Conservation (phyloP, 2,888 invertebrate genomes). For the Taenaris catops region DNA sequence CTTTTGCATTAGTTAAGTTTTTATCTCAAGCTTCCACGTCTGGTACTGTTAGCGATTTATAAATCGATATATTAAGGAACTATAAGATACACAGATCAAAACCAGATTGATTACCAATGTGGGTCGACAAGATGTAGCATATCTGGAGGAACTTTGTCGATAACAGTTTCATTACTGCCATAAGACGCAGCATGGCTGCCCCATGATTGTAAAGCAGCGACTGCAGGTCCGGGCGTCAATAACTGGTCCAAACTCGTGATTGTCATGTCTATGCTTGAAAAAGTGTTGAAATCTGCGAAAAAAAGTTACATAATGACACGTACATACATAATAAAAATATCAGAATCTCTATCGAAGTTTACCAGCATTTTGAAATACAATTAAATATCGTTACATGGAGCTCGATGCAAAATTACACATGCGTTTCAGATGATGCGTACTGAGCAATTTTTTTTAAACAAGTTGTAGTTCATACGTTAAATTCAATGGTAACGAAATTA, state of each 20-base stretch:
- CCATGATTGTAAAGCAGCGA: conserved; percentile 69
- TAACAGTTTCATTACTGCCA: conserved; percentile 87
- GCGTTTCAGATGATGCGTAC: neutral
- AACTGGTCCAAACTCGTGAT: conserved; percentile 58
- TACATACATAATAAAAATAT: no score
- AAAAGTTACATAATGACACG: no score
- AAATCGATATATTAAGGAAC: no score
- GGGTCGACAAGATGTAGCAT: conserved; percentile 88
- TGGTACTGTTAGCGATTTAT: no score
- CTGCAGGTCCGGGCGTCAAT: conserved; percentile 65
- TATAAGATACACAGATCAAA: no score
- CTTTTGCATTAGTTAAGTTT: no score
- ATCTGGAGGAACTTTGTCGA: conserved; percentile 88
- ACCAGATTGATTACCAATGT: conserved; percentile 89
- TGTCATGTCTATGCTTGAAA: no score
- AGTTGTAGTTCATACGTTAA: neutral
- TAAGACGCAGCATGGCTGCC: conserved; percentile 69
- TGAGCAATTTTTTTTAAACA: neutral
- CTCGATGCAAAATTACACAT: neutral
- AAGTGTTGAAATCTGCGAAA: no score
- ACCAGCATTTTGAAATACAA: no score
- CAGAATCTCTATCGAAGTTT: no score
- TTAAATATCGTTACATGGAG: neutral
- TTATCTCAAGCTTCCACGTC: no score
- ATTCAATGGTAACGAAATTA: neutral